These are phyloP conservation scores for Zaprionus camerounensis DNA, from an alignment of 1,140 invertebrate genomes.

Conservation along the genomic window DNA sequence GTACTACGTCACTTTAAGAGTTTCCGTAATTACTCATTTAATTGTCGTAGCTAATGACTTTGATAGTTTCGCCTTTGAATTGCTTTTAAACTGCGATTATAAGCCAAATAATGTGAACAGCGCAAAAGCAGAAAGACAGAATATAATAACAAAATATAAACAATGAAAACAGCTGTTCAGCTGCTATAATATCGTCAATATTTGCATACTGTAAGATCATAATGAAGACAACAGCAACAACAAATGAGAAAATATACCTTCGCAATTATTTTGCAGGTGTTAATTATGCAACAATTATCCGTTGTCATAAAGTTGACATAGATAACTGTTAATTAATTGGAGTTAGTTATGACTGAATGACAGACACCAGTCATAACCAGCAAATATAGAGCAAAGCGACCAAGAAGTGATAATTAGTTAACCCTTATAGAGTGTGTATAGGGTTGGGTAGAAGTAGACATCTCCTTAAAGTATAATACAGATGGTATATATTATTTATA, in stretches of 20 bases:
- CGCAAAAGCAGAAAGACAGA: conserved; percentile 2
- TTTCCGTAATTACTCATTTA: conserved; percentile 33
- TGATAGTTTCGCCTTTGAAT: conserved; percentile 37
- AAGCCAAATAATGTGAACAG: conserved; percentile 36
- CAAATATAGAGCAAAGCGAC: too few species aligned
- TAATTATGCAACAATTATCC: conserved; percentile 60
- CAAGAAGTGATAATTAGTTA: too few species aligned
- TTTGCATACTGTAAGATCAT: conserved; percentile 56
- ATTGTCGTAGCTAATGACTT: conserved; percentile 35
- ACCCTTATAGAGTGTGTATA: too few species aligned
- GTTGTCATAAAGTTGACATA: conserved; percentile 46
- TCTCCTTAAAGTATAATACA: too few species aligned
- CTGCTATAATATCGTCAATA: conserved; percentile 47
- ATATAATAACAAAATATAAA: neutral
- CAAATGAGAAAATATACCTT: conserved; percentile 8
- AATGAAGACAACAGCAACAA: conserved; percentile 22
- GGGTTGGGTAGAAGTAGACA: too few species aligned
- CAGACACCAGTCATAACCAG: neutral
- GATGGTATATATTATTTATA: too few species aligned
- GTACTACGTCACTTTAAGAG: neutral
- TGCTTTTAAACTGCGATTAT: conserved; percentile 37
- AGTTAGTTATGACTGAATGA: neutral
- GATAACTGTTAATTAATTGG: conserved; percentile 27
- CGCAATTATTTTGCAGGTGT: conserved; percentile 54
- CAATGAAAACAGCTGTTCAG: conserved; percentile 47